Percentiles rank a stretch among this genome's conserved stretches.
Evolutionary conservation across 2,888 invertebrate genomes (phyloP).

Genomic region (Norana najaformis): DNA sequence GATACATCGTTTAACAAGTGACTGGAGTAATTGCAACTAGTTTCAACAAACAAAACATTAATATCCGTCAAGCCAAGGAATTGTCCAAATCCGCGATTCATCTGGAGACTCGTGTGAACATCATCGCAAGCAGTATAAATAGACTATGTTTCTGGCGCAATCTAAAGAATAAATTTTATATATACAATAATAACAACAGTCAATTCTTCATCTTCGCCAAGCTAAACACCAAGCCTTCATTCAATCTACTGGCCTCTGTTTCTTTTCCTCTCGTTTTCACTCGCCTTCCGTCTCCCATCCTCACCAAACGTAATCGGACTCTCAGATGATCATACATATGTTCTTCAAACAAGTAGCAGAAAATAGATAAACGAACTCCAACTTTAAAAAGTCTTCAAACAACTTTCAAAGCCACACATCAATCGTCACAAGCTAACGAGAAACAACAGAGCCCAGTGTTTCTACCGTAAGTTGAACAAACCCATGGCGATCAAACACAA

Average conservation of each 20-base stretch:
- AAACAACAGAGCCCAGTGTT: not conserved
- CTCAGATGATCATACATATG: not conserved
- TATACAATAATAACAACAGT: constrained; percentile 10
- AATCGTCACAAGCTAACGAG: not conserved
- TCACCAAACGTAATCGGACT: not conserved
- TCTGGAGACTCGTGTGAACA: not conserved
- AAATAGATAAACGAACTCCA: not conserved
- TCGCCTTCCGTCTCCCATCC: not conserved
- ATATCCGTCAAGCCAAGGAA: constrained; percentile 5
- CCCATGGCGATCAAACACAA: not conserved
- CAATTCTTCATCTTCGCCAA: constrained; percentile 2
- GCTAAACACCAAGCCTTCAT: not conserved
- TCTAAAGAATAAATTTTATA: constrained; percentile 1
- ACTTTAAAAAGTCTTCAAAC: not conserved
- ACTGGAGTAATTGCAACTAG: constrained; percentile 13
- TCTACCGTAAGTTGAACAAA: not conserved
- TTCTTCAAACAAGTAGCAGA: not conserved
- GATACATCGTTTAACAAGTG: not conserved
- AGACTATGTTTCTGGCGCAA: not conserved
- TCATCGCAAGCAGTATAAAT: constrained; percentile 13
- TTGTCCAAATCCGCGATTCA: not conserved
- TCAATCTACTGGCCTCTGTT: not conserved
- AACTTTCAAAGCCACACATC: not conserved
- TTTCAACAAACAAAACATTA: constrained; percentile 13
- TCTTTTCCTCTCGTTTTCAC: not conserved